These are phyloP conservation scores for Caerostris darwini DNA, from an alignment of 1,140 invertebrate species.

Conservation along the genomic window DNA sequence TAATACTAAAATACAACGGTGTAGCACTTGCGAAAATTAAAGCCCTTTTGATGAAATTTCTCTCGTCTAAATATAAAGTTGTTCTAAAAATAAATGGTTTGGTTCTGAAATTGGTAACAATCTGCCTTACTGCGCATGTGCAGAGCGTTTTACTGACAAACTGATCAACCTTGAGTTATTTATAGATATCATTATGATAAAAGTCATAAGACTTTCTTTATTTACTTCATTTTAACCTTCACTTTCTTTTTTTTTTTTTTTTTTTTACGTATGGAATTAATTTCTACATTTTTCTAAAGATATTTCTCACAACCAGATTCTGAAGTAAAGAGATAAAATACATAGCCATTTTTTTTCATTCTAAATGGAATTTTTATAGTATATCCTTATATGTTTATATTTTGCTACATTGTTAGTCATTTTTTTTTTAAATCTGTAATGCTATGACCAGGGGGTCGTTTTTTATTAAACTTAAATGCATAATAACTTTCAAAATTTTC, in stretches of 20 bases:
- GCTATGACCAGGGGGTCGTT: too few species aligned
- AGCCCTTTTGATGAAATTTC: neutral
- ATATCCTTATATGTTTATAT: too few species aligned
- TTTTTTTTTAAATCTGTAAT: too few species aligned
- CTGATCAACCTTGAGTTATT: conserved; percentile 47
- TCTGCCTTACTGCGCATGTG: conserved; percentile 24
- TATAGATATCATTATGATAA: neutral
- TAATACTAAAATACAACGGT: neutral
- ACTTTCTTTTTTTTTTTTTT: neutral
- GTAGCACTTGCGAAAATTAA: neutral
- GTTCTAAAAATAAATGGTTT: conserved; percentile 6
- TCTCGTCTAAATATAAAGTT: neutral
- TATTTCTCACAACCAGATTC: too few species aligned
- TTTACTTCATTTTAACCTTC: neutral
- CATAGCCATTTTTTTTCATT: too few species aligned
- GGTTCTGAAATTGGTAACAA: conserved; percentile 32
- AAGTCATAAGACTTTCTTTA: conserved; percentile 12
- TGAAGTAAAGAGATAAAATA: too few species aligned
- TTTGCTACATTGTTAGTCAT: too few species aligned
- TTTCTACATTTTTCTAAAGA: too few species aligned
- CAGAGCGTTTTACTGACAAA: neutral
- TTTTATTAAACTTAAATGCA: too few species aligned
- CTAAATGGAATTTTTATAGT: too few species aligned
- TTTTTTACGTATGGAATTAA: neutral
- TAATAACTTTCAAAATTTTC: too few species aligned